These are phyloP conservation scores for Cavia porcellus DNA, from an alignment of 2,113 vertebrate species.

Conservation along the genomic window DNA sequence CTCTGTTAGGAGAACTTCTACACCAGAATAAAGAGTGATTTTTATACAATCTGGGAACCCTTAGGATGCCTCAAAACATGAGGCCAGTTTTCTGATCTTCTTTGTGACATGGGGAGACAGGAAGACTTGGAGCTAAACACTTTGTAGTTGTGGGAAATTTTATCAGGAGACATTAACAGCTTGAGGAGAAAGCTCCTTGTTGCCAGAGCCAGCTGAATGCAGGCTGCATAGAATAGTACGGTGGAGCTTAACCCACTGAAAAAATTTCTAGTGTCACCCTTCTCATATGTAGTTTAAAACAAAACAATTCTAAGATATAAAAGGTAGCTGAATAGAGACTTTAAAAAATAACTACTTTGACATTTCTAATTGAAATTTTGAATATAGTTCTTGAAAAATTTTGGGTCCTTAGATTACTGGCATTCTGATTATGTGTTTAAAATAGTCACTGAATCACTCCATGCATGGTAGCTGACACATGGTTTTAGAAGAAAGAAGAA, in stretches of 20 bases:
- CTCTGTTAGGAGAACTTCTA: background rate
- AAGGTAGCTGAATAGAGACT: background rate
- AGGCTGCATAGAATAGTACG: background rate
- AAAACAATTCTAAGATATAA: background rate
- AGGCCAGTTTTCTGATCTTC: background rate
- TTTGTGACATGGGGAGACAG: background rate
- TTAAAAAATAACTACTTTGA: background rate
- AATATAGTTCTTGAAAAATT: background rate
- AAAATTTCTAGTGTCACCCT: background rate
- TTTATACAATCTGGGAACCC: background rate
- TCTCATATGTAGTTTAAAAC: background rate
- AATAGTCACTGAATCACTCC: background rate
- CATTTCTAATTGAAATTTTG: background rate
- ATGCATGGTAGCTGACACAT: rapidly evolving
- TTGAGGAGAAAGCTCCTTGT: background rate
- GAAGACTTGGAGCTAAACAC: background rate
- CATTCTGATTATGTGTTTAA: background rate
- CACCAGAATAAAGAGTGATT: background rate
- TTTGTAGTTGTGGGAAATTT: background rate
- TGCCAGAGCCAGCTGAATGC: too few relatives aligned
- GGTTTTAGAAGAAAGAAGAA: background rate
- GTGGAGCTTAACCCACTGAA: background rate
- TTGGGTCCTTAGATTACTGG: background rate
- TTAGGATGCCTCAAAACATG: background rate
- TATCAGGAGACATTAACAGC: background rate